A percentile compares a stretch with the other conserved stretches of the same genome.
Evolutionary conservation across 2,888 invertebrate genomes (phyloP).

Genomic region (Atrina japonica): DNA sequence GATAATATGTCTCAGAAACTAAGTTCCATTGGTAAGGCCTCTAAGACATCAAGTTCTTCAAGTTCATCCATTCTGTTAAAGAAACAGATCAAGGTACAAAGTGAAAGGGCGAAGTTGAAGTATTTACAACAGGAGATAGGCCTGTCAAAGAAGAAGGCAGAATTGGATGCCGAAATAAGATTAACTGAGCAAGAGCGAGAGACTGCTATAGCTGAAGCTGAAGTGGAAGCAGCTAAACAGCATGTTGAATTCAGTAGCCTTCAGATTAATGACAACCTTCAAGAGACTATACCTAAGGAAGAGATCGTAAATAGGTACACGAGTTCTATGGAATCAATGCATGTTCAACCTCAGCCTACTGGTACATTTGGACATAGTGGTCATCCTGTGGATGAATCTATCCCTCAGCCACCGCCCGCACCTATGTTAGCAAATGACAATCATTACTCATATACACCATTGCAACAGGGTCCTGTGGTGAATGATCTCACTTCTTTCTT

Average conservation of each 20-base stretch:
- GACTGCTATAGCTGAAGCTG: constrained; percentile 23
- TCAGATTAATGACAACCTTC: neutral
- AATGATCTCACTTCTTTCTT: constrained; percentile 32
- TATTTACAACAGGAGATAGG: constrained; percentile 3
- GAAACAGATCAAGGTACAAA: constrained; percentile 6
- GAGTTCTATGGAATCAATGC: neutral
- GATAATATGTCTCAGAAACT: constrained; percentile 2
- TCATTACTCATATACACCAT: neutral
- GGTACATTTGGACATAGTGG: neutral
- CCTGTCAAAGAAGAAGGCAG: neutral
- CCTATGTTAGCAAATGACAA: neutral
- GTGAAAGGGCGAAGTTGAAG: constrained; percentile 3
- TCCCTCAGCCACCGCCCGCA: neutral
- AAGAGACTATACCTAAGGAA: neutral
- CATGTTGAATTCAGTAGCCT: neutral
- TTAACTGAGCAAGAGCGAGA: constrained; percentile 23
- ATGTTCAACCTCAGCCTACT: neutral
- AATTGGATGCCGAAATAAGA: constrained; percentile 22
- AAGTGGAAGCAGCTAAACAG: constrained; percentile 17
- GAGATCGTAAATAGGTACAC: constrained; percentile 1
- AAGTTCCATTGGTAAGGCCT: neutral
- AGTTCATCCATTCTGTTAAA: neutral
- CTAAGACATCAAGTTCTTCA: neutral
- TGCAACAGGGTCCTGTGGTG: neutral
- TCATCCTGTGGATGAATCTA: neutral